Base-by-base conservation (phyloP, 2,888 invertebrate species). In the Eudasyphora cyanicolor region DNA sequence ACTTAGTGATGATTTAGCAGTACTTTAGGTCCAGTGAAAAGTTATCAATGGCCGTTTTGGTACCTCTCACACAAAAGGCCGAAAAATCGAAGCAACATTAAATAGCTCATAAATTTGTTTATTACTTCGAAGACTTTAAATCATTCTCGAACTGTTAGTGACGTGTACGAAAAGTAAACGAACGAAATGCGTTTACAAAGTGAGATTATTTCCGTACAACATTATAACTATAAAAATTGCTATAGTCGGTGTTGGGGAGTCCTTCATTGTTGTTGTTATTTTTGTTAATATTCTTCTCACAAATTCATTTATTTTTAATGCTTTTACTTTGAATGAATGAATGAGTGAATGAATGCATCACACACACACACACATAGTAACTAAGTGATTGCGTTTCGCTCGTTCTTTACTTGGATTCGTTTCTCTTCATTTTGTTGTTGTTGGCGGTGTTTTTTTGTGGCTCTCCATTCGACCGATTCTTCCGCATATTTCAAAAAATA, bases 381-480 rank as follows among this genome's bases (percentile, higher is more conserved):
- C 67, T 67, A 67, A 67, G 67, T 67, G 67, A 67, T 67, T 67
- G 67, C 42, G 42, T 42, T 67, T 42, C 45, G 17, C 21, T 32
- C 32, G 7, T 35, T 21, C 5, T 17, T 21, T 64, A n/a, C 19
- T 35, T 64, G 7, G 5, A 19, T 32, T 60, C 3, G 3, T n/a
- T 24, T 7, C 7, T n/a, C 35, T 38, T 64, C 10, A 2, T 21
- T 2, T 21, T 21, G 21, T 8, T 21, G 19, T 51, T 51, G 5
- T 21, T 21, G n/a, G n/a, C n/a, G n/a, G n/a, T n/a, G n/a, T n/a
- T n/a, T n/a, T n/a, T n/a, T n/a, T n/a, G n/a, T n/a, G n/a, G 5
- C 27, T 14, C 14, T 27, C 57, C 57, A 57, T 57, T 27, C 35
- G 64, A 67, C 42, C 67, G 21, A 67, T 24, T 67, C 42, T 67